Evolutionary conservation across 2,888 invertebrate species (phyloP), one percentile per base, ranked within the genome.

Genomic region (Megaustenia siamemsis): DNA sequence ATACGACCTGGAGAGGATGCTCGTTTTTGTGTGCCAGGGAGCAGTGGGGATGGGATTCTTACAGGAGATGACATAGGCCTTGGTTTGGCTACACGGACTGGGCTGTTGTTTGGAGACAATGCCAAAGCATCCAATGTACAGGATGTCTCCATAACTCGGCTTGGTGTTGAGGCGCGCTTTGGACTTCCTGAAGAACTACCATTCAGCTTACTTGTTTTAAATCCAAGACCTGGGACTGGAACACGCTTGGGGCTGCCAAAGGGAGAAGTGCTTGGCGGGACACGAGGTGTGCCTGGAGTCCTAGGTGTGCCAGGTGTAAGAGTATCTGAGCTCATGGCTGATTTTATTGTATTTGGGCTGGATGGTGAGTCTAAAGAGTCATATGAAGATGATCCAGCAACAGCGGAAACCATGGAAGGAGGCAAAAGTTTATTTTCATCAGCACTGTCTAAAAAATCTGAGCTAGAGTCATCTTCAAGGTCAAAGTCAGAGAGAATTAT

Each of bases 321-420:
- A 28, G 93, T 93, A 84, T 93, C 93, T 43, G 93, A 93, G 87
- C 93, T 93, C 21, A 90, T 86, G 21, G 92, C 90, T 10, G 93
- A 91, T 78, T 90, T 90, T 76, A 92, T 87, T 12, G 89, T 88
- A 35, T 83, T 83, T 69, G 86, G 90, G 77, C 87, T 88, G 53
- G 86, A 86, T 35, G 86, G 85, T n/a, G 88, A 88, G 32, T 86
- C 88, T 63, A 90, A 81, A 1, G 92, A 91, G 49, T 92, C 92
- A 32, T 92, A 90, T 8, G 91, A 91, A 66, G 89, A 88, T 8
- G 89, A 84, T 3, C 88, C 86, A 56, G 77, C 87, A 15, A 88
- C 88, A 53, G 86, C 75, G 28, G 86, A 84, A 60, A 77, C 71
- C 76, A 86, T 82, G 69, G 78, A 78, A 28, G 91, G 89, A 49